phyloP scores from a whole-genome alignment of 2,797 vertebrate species.

The Zalophus californianus region DNA sequence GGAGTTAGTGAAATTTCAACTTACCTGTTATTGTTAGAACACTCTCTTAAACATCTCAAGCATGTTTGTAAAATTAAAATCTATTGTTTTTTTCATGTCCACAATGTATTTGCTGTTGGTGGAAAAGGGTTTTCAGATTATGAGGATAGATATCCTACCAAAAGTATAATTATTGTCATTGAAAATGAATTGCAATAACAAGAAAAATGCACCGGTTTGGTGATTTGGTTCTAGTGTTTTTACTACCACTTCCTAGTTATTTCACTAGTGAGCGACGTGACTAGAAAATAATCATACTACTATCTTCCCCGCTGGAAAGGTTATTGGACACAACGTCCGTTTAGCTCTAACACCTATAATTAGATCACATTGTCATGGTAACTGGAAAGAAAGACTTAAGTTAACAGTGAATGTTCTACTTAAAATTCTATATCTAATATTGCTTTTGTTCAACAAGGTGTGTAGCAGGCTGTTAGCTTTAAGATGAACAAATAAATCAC shows the following conservation, averaged over 20 bases:
- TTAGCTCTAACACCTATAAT: background rate
- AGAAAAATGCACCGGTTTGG: background rate
- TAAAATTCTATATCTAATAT: background rate
- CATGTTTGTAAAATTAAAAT: background rate
- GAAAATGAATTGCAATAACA: background rate
- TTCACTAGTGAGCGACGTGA: background rate
- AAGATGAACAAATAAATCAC: background rate
- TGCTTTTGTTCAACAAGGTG: background rate
- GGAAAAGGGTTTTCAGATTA: background rate
- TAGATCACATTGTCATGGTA: slow-evolving; percentile 45
- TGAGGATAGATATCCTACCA: background rate
- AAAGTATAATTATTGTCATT: background rate
- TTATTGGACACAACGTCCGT: background rate
- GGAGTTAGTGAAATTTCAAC: background rate
- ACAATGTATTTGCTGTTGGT: background rate
- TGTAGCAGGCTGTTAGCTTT: background rate
- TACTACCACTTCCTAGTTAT: background rate
- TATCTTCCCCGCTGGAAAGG: background rate
- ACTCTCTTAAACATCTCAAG: background rate
- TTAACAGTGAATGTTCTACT: background rate
- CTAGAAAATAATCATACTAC: background rate
- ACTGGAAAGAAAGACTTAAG: slow-evolving; percentile 49
- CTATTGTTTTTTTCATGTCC: background rate
- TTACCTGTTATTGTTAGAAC: background rate
- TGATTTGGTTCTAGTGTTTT: background rate